These are phyloP conservation scores for Itoplectis maculator DNA, from an alignment of 2,888 invertebrate genomes.

Conservation along the genomic window DNA sequence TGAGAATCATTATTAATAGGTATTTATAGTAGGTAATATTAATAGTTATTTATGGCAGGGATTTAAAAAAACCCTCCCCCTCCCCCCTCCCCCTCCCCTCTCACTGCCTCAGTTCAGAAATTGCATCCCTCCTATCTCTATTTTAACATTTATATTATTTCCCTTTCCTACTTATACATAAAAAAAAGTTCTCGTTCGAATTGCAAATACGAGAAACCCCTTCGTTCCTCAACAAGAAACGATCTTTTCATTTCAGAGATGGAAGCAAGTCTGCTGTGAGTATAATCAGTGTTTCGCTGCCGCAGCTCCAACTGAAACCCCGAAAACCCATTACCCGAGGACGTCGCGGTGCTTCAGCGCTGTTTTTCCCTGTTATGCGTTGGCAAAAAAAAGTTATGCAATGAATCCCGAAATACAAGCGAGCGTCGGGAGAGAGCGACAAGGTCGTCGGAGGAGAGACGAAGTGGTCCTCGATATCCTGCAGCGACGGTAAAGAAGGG, in stretches of 20 bases:
- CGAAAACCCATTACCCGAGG: constrained; percentile 9
- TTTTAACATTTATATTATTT: too few species aligned
- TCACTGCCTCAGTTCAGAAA: too few species aligned
- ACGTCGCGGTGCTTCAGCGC: neutral
- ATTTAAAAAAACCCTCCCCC: too few species aligned
- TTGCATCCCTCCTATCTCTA: too few species aligned
- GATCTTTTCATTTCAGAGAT: neutral
- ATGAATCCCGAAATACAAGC: constrained; percentile 3
- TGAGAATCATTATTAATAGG: too few species aligned
- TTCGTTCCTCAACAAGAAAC: neutral
- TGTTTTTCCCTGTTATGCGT: neutral
- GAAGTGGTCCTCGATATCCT: constrained; percentile 16
- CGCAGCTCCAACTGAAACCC: neutral
- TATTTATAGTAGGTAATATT: too few species aligned
- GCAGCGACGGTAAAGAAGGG: neutral
- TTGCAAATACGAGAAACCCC: too few species aligned
- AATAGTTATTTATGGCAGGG: too few species aligned
- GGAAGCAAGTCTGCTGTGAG: neutral
- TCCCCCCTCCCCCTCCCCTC: too few species aligned
- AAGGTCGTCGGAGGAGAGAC: constrained; percentile 12
- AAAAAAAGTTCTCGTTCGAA: too few species aligned
- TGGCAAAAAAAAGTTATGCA: constrained; percentile 22
- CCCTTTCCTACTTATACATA: too few species aligned
- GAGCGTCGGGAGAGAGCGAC: neutral
- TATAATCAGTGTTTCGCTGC: neutral